A percentile compares a stretch with the other conserved stretches of the same genome.
Evolutionary conservation across 2,113 vertebrate genomes (phyloP).

Genomic region (Nesospiza acunhae): DNA sequence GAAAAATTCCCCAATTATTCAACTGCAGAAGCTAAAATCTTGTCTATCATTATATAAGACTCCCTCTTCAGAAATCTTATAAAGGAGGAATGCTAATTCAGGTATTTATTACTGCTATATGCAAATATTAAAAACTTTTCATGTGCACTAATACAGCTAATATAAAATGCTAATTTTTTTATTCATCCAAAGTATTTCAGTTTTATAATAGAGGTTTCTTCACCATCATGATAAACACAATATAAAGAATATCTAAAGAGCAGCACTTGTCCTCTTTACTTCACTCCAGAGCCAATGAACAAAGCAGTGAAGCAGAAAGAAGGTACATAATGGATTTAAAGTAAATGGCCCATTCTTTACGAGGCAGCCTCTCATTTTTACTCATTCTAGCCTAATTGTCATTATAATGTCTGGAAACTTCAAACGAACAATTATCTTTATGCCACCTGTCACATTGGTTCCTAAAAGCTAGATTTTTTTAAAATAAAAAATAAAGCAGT

Average conservation of each 20-base stretch:
- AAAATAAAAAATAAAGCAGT: not conserved
- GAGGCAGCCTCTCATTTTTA: conserved; percentile 59
- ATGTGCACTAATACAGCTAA: not conserved
- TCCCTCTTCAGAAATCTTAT: conserved; percentile 4
- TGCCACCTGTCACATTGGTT: conserved; percentile 59
- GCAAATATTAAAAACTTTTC: not conserved
- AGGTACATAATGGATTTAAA: conserved; percentile 79
- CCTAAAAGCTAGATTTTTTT: conserved; percentile 9
- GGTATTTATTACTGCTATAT: not conserved
- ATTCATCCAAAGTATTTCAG: not conserved
- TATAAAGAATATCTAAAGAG: conserved; percentile 65
- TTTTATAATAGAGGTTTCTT: conserved; percentile 24
- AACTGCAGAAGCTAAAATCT: not conserved
- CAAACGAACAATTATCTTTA: conserved; percentile 67
- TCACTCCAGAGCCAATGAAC: conserved; percentile 74
- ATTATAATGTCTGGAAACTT: conserved; percentile 76
- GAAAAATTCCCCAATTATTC: not conserved
- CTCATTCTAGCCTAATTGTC: conserved; percentile 72
- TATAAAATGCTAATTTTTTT: not conserved
- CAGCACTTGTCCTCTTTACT: conserved; percentile 70
- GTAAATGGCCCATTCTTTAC: conserved; percentile 79
- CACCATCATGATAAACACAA: conserved; percentile 40
- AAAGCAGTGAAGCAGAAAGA: conserved; percentile 80
- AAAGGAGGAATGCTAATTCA: conserved; percentile 1
- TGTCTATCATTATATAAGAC: not conserved